Percentiles rank a stretch among this genome's conserved stretches.
These are phyloP conservation scores for Mimumesa dahlbomi DNA, from an alignment of 2,888 invertebrate species.

Conservation along the genomic window DNA sequence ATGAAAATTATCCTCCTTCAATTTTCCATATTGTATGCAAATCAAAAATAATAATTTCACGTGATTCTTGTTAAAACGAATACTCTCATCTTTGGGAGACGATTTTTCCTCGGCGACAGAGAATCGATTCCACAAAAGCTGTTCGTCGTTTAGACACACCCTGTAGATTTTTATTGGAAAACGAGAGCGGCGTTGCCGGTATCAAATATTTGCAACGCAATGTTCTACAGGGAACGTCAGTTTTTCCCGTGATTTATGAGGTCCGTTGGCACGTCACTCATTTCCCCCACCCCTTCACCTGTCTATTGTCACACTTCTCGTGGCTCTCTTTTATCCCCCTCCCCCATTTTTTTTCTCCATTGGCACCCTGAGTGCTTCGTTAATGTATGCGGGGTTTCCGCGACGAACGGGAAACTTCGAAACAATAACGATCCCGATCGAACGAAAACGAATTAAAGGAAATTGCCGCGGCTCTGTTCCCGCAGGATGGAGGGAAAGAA, in stretches of 20 bases:
- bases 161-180: conserved; percentile 30
- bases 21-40: too few relatives aligned
- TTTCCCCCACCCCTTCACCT: conserved; percentile 23
- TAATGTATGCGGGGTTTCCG: conserved; percentile 23
- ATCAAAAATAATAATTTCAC: too few relatives aligned
- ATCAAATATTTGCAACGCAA: conserved; percentile 38
- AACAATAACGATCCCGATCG: conserved; percentile 25
- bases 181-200: conserved; percentile 1
- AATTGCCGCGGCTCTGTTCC: conserved; percentile 2
- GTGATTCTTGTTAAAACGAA: too few relatives aligned
- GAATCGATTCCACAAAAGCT: too few relatives aligned
- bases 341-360: not conserved
- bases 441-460: conserved; percentile 19
- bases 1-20: too few relatives aligned
- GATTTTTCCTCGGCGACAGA: too few relatives aligned
- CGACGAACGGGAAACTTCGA: not conserved
- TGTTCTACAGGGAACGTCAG: conserved; percentile 20
- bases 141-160: too few relatives aligned
- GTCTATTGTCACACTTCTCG: conserved; percentile 41
- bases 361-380: conserved; percentile 30
- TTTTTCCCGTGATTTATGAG: conserved; percentile 54
- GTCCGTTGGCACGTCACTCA: conserved; percentile 53
- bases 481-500: not conserved
- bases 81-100: too few relatives aligned
- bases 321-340: conserved; percentile 7